Evolutionary conservation across 1,140 invertebrate genomes (phyloP).

Genomic region (Musca vetustissima): DNA sequence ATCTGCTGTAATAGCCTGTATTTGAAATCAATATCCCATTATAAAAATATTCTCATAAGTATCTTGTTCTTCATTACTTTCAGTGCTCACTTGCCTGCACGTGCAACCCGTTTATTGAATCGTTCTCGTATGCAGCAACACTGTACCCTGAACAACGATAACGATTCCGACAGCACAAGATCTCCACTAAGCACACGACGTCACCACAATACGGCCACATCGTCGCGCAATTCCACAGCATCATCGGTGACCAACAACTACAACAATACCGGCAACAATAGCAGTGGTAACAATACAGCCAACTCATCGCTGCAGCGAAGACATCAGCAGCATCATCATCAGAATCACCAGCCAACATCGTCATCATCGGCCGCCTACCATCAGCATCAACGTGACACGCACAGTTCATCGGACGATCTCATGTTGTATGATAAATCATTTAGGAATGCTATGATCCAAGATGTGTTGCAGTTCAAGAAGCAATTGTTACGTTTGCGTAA

Average conservation of each 20-base stretch:
- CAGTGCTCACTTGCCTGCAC: constrained; percentile 52
- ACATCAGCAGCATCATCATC: neutral
- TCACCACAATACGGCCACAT: constrained; percentile 41
- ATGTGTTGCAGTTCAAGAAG: constrained; percentile 69
- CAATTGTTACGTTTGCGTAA: constrained; percentile 66
- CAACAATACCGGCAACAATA: constrained; percentile 43
- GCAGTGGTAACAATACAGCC: constrained; percentile 44
- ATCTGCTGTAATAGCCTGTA: neutral
- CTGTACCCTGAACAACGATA: constrained; percentile 33
- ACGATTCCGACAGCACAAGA: constrained; percentile 45
- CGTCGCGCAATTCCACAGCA: constrained; percentile 36
- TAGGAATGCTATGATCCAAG: constrained; percentile 63
- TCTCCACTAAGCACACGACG: constrained; percentile 34
- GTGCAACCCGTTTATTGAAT: constrained; percentile 52
- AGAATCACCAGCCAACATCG: constrained; percentile 16
- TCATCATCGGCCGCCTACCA: neutral
- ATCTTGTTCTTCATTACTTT: constrained; percentile 26
- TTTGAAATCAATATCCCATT: neutral
- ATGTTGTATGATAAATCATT: constrained; percentile 55
- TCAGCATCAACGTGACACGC: constrained; percentile 37
- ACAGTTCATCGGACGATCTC: constrained; percentile 55
- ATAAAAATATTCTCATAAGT: neutral
- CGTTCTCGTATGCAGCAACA: constrained; percentile 53
- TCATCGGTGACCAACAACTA: constrained; percentile 37
- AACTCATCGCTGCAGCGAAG: constrained; percentile 23